phyloP scores from a whole-genome alignment of 35 echinoderm and acorn worm genomes.

The Diadema setosum region DNA sequence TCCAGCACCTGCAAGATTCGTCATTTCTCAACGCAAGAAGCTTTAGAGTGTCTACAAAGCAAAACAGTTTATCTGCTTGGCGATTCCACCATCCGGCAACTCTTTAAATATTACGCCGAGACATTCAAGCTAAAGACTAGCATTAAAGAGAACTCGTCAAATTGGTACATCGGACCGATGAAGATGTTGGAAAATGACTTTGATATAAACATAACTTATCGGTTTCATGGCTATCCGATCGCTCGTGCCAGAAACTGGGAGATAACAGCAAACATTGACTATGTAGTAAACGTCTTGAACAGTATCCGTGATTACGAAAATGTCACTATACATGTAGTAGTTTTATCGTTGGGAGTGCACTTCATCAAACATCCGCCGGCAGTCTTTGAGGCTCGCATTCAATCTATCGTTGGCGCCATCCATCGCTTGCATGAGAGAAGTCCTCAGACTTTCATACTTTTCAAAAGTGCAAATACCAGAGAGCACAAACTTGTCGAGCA shows the following conservation, averaged over 20 bases:
- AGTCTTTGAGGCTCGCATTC: not conserved
- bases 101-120: not conserved
- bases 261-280: not conserved
- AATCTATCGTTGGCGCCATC: not conserved
- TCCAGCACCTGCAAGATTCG: not conserved
- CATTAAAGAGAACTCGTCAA: not conserved
- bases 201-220: not conserved
- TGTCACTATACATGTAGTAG: not conserved
- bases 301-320: not conserved
- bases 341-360: not conserved
- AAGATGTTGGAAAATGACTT: not conserved
- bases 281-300: not conserved
- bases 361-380: not conserved
- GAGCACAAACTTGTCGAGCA: not conserved
- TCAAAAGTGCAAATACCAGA: slow-evolving; percentile 15
- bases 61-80: not conserved
- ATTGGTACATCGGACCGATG: not conserved
- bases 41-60: not conserved
- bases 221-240: not conserved
- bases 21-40: not conserved
- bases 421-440: not conserved
- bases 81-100: not conserved
- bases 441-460: not conserved
- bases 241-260: not conserved
- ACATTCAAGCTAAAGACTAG: not conserved